A percentile compares a stretch with the other conserved stretches of the same genome.
Conservation (phyloP, 2,888 invertebrate genomes). For the Zelleria hepariella region DNA sequence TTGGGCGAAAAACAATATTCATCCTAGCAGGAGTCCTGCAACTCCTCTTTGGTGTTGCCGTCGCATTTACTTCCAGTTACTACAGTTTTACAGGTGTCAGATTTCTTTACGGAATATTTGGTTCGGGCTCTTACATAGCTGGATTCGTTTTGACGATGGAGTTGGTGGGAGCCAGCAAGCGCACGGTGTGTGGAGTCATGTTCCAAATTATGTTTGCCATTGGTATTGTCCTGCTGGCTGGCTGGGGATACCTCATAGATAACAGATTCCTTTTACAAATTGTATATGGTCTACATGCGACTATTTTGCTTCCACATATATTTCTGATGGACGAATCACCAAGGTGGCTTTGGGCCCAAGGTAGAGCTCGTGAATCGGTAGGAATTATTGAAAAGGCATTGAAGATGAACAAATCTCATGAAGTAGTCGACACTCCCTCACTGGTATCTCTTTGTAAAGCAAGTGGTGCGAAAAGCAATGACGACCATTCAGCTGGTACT, state of each 20-base stretch:
- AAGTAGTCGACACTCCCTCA: conserved; percentile 75
- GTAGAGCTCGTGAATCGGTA: conserved; percentile 80
- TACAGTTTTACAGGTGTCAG: conserved; percentile 77
- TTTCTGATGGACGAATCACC: conserved; percentile 91
- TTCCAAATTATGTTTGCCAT: conserved; percentile 85
- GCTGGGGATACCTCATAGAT: conserved; percentile 84
- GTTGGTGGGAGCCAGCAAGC: conserved; percentile 82
- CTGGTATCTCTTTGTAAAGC: conserved; percentile 75
- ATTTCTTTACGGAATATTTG: conserved; percentile 85
- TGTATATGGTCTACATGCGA: conserved; percentile 82
- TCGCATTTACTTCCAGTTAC: conserved; percentile 83
- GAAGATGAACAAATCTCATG: conserved; percentile 76
- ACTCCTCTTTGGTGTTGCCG: conserved; percentile 77
- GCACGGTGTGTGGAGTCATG: conserved; percentile 84
- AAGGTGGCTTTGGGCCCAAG: conserved; percentile 90
- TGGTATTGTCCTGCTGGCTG: conserved; percentile 86
- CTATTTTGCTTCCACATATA: conserved; percentile 82
- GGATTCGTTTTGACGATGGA: conserved; percentile 85
- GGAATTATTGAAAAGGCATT: conserved; percentile 81
- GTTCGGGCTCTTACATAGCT: conserved; percentile 81
- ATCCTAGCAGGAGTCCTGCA: conserved; percentile 83
- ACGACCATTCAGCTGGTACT: conserved; percentile 73
- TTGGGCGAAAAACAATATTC: conserved; percentile 85
- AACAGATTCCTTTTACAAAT: conserved; percentile 83
- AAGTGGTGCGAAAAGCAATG: conserved; percentile 54